Base-by-base conservation (phyloP, 2,113 vertebrate genomes). In the Crotalus viridis region DNA sequence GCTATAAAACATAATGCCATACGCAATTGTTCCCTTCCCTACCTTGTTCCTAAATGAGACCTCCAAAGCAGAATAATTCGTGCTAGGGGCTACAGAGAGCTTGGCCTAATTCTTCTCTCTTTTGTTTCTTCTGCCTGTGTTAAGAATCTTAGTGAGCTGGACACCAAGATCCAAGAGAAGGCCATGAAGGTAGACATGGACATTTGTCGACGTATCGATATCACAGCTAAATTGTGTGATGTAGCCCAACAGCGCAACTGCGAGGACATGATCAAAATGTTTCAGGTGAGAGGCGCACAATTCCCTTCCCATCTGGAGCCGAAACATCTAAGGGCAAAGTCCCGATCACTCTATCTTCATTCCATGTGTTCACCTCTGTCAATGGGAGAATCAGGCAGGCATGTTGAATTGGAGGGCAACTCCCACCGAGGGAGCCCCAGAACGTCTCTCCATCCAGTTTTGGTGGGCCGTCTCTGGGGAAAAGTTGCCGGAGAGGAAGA, bases 151-250 rank as follows among this genome's bases (percentile, higher is more conserved):
- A 98, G 98, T 0, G 99, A 99, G 51, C 96, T 99, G 96, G 99
- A 99, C 97, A 99, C 98, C 85, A 99, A 99, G 97, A 99, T 99
- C 96, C 99, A 99, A 97, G 99, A 99, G 96, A 99, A 99, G 94
- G 99, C 99, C 95, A 99, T 99, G 99, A 99, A 99, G 94, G 99
- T 99, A 91, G 99, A 99, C 96, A 99, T 99, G 99, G 99, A 99
- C 97, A 99, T 99, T 96, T 99, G 99, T 96, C 98, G 99, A 46
- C 98, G 99, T 93, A 99, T 99, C 0, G 99, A 99, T 92, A 99
- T 99, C 97, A 99, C 99, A 0, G 99, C 99, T 95, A 99, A 99
- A 54, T 98, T 99, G 69, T 99, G 99, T 0, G 99, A 99, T 0
- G 98, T 99, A 26, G 99, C 99, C 0, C 99, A 99, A 97, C 99